These are phyloP conservation scores for Misgurnus anguillicaudatus DNA, from an alignment of 2,113 vertebrate species.

Conservation along the genomic window DNA sequence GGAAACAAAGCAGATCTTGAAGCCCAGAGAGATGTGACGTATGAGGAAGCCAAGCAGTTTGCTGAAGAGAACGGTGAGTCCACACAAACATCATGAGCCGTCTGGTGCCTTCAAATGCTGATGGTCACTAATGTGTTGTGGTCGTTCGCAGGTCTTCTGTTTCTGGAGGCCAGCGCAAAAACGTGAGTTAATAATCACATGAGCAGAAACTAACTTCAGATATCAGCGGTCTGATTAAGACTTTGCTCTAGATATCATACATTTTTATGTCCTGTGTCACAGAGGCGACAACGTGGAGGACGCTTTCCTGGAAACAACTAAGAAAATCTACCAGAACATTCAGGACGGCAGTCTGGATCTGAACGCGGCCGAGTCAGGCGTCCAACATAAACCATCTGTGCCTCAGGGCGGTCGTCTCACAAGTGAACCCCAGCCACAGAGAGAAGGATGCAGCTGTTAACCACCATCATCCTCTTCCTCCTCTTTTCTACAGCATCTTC, in stretches of 20 bases:
- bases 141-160: conserved; percentile 86
- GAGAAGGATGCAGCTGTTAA: conserved; percentile 99
- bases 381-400: conserved; percentile 97
- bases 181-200: conserved; percentile 82
- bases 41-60: conserved; percentile 99
- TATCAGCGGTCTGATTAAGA: no score
- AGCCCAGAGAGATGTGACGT: conserved; percentile 96
- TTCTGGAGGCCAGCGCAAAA: conserved; percentile 98
- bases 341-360: conserved; percentile 98
- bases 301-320: conserved; percentile 96
- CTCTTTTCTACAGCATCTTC: conserved; percentile 4
- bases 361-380: conserved; percentile 95
- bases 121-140: conserved; percentile 24
- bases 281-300: conserved; percentile 99
- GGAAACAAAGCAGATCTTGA: conserved; percentile 99
- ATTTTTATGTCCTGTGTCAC: conserved; percentile 10
- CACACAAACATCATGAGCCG: no score
- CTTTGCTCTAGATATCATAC: no score
- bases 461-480: conserved; percentile 73
- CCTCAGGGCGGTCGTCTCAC: conserved; percentile 94
- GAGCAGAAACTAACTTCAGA: no score
- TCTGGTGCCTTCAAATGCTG: no score
- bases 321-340: conserved; percentile 99
- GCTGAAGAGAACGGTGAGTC: conserved; percentile 83
- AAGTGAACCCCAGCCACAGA: conserved; percentile 97